phyloP scores from a whole-genome alignment of 2,888 invertebrate genomes.

The Volucella bombylans region DNA sequence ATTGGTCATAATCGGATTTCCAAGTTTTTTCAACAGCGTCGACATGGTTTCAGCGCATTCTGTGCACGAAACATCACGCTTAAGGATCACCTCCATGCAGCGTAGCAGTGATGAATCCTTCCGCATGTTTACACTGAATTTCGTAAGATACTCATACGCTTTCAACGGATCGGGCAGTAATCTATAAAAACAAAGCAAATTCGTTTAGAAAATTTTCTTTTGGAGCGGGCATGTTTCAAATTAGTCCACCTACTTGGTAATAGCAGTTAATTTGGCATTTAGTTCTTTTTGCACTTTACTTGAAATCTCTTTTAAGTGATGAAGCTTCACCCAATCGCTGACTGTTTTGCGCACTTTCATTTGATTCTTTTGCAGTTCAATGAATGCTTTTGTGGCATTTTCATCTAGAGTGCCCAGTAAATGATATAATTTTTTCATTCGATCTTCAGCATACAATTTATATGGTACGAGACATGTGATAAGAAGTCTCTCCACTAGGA shows the following conservation, averaged over 20 bases:
- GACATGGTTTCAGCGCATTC: conserved; percentile 96
- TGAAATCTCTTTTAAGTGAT: conserved; percentile 86
- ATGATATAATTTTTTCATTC: conserved; percentile 96
- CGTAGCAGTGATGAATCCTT: conserved; percentile 88
- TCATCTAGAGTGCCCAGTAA: conserved; percentile 96
- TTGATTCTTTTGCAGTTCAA: conserved; percentile 96
- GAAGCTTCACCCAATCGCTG: conserved; percentile 93
- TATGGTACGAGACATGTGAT: conserved; percentile 98
- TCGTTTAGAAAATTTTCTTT: conserved; percentile 10
- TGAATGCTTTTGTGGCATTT: conserved; percentile 95
- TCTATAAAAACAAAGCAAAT: conserved; percentile 81
- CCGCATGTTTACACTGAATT: conserved; percentile 91
- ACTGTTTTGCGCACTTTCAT: conserved; percentile 91
- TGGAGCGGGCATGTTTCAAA: not conserved
- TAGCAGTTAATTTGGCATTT: conserved; percentile 84
- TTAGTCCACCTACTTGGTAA: conserved; percentile 79
- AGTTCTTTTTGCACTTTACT: conserved; percentile 89
- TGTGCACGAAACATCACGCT: conserved; percentile 95
- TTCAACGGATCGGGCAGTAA: conserved; percentile 96
- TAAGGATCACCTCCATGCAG: conserved; percentile 93
- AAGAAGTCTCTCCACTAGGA: conserved; percentile 94
- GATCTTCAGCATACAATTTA: conserved; percentile 90
- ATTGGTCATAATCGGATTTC: conserved; percentile 97
- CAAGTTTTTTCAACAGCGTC: conserved; percentile 93
- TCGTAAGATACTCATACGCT: conserved; percentile 92